phyloP scores from a whole-genome alignment of 2,113 vertebrate species.

The Lasiurus cinereus region DNA sequence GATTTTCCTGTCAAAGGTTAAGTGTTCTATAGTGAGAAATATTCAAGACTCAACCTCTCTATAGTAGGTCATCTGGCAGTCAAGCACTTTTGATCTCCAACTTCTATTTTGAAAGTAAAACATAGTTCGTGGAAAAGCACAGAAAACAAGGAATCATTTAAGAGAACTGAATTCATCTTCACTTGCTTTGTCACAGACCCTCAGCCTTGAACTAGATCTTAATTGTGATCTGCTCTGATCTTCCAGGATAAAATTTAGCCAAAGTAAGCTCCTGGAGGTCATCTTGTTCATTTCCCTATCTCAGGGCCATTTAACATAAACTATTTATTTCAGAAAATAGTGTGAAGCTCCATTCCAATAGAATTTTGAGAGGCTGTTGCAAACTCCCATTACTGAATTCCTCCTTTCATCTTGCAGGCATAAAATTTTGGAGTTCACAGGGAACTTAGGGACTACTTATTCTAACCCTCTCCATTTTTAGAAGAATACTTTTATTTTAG shows the following conservation, averaged over 20 bases:
- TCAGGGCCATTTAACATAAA: not conserved
- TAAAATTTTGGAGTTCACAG: slow-evolving; percentile 33
- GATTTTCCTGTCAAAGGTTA: slow-evolving; percentile 44
- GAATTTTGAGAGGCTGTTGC: slow-evolving; percentile 13
- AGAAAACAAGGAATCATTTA: slow-evolving; percentile 45
- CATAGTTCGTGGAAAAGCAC: not conserved
- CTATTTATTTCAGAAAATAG: not conserved
- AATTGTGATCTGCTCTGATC: not conserved
- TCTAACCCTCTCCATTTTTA: not conserved
- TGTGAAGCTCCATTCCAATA: not conserved
- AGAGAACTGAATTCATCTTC: not conserved
- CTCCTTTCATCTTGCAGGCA: not conserved
- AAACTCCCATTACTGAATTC: not conserved
- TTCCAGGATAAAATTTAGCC: slow-evolving; percentile 29
- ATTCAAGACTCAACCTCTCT: not conserved
- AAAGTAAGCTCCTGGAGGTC: not conserved
- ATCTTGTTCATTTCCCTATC: not conserved
- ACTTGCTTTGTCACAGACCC: slow-evolving; percentile 13
- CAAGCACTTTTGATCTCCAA: slow-evolving; percentile 6
- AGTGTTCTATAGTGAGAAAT: not conserved
- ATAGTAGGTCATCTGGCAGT: not conserved
- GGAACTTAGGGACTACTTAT: not conserved
- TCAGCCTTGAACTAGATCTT: not conserved
- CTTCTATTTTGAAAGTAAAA: slow-evolving; percentile 17
- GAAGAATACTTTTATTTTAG: not conserved